Base-by-base conservation (phyloP, 2,888 invertebrate genomes). In the Blastobasis adustella region DNA sequence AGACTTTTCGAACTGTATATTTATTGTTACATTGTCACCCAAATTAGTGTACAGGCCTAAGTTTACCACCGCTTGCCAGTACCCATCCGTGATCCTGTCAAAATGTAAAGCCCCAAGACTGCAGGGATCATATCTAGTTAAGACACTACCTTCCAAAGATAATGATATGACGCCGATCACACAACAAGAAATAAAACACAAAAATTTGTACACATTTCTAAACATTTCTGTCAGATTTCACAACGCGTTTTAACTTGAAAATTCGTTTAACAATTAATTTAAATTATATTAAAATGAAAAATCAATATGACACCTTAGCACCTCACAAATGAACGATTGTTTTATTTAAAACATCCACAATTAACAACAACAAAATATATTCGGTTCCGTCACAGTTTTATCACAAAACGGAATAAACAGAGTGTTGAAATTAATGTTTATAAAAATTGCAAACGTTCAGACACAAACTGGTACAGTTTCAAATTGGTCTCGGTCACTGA, bases 71-170 rank as follows among this genome's bases (percentile, higher is more conserved):
- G 77, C 82, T 49, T 59, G 61, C 87, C 87, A 87, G 54, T 72
- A 49, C 51, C 61, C 66, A 1, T 69, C 63, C 4, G 63, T 61
- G 5, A 78, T 49, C 67, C 66, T 80, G 54, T 85, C 79, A 56
- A 87, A 86, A 65, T 81, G 69, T 57, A 87, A 61, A 6, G 80
- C 64, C 2, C 80, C 85, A 46, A 86, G 61, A 6, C 79, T 80
- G 58, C 87, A 87, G 1, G 87, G 87, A 43, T 82, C 77, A 46
- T 86, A 87, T 56, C 77, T 73, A 0, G 76, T 82, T 51, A 79
- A 61, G 42, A 66, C 65, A 2, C 79, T 69, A 0, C 85, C 85
- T 23, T 23, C 23, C 23, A 23, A 23, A 23, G 23, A 23, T 23
- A 23, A 23, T 23, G 23, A 23, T 23, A 23, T 23, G 3, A 23